Percentiles rank a stretch among this genome's conserved stretches.
Evolutionary conservation across 1,140 invertebrate species (phyloP).

Genomic region (Ditylenchus dipsaci): DNA sequence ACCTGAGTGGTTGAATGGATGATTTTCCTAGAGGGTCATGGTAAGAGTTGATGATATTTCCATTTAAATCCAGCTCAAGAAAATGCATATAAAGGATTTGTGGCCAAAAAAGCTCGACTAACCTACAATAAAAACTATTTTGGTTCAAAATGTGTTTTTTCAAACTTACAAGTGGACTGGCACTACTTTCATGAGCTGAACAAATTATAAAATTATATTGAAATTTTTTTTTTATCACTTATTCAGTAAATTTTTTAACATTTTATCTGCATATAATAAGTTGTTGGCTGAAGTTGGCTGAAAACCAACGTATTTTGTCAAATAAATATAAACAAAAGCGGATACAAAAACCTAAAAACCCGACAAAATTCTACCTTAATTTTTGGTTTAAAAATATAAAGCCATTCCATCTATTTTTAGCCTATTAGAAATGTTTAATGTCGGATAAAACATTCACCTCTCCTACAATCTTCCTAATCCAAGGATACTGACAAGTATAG

Average conservation of each 20-base stretch:
- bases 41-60: constrained; percentile 58
- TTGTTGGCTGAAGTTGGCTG: too few relatives aligned
- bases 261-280: too few relatives aligned
- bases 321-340: too few relatives aligned
- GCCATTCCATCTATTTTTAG: constrained; percentile 21
- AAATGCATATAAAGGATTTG: constrained; percentile 54
- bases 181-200: too few relatives aligned
- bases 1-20: constrained; percentile 58
- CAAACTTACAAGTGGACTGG: too few relatives aligned
- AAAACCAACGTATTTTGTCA: too few relatives aligned
- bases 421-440: constrained; percentile 43
- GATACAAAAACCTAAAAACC: too few relatives aligned
- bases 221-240: too few relatives aligned
- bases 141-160: not conserved
- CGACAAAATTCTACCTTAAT: too few relatives aligned
- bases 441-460: constrained; percentile 33
- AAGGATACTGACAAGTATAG: constrained; percentile 27
- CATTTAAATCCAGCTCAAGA: constrained; percentile 58
- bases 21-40: constrained; percentile 58
- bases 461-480: constrained; percentile 34
- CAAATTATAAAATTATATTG: too few relatives aligned
- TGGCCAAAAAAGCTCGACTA: not conserved
- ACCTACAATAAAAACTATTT: constrained; percentile 39
- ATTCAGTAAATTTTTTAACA: too few relatives aligned
- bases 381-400: too few relatives aligned